phyloP scores from a whole-genome alignment of 2,113 vertebrate species.

The Rhipidura dahli region DNA sequence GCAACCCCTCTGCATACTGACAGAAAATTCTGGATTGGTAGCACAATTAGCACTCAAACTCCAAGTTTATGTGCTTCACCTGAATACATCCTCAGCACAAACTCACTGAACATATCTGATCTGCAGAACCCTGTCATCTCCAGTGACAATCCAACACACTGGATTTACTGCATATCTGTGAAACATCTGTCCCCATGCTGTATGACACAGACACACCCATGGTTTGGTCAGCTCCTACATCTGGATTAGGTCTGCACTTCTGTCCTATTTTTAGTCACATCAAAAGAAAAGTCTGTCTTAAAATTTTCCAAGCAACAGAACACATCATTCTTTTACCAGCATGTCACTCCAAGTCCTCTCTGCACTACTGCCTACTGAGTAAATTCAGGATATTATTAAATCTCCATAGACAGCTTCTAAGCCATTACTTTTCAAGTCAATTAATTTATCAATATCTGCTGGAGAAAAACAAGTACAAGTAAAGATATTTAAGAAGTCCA shows the following conservation, averaged over 20 bases:
- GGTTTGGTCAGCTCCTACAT: background rate
- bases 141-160: background rate
- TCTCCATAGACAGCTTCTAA: background rate
- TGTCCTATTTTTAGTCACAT: background rate
- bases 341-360: background rate
- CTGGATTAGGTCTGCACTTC: background rate
- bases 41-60: background rate
- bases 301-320: background rate
- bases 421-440: background rate
- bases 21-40: background rate
- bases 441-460: background rate
- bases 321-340: background rate
- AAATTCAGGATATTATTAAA: background rate
- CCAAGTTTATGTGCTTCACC: background rate
- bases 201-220: background rate
- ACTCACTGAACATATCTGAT: background rate
- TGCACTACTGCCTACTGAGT: background rate
- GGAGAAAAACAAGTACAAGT: background rate
- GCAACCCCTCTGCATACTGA: background rate
- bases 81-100: background rate
- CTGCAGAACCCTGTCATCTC: background rate
- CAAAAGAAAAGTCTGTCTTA: background rate
- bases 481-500: background rate
- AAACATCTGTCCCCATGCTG: background rate
- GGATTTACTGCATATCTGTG: rapidly evolving